Evolutionary conservation across 2,888 invertebrate genomes (phyloP).

Genomic region (Mycogona germanica): DNA sequence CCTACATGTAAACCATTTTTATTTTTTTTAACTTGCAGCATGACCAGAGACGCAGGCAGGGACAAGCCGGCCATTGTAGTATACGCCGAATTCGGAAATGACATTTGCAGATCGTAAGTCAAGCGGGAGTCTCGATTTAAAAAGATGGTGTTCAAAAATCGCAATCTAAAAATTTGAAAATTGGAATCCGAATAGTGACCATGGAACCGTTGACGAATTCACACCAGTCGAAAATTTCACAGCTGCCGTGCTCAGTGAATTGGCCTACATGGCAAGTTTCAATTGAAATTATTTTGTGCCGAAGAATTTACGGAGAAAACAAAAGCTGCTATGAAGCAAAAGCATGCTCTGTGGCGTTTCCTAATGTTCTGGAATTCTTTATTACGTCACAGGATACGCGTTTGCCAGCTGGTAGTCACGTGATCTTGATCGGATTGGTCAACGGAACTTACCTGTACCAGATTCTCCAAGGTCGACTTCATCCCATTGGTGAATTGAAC

Average conservation of each 20-base stretch:
- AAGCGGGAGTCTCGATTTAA: background rate
- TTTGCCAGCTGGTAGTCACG: slow-evolving; percentile 37
- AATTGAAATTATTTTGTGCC: background rate
- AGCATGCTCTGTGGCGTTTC: background rate
- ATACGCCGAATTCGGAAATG: slow-evolving; percentile 40
- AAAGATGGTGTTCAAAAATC: background rate
- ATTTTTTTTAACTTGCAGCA: too few relatives aligned
- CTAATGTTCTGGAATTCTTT: background rate
- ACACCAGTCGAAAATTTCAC: slow-evolving; percentile 22
- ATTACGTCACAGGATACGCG: slow-evolving; percentile 29
- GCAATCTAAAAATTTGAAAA: too few relatives aligned
- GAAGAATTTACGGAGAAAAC: background rate
- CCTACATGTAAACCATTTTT: too few relatives aligned
- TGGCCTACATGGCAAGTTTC: slow-evolving; percentile 22
- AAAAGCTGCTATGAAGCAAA: background rate
- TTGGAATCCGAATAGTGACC: too few relatives aligned
- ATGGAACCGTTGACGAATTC: slow-evolving; percentile 1
- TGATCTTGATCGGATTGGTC: slow-evolving; percentile 37
- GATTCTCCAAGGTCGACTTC: slow-evolving; percentile 34
- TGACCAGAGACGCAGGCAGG: slow-evolving; percentile 31
- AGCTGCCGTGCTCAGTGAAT: slow-evolving; percentile 26
- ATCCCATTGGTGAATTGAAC: slow-evolving; percentile 37
- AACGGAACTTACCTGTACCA: slow-evolving; percentile 38
- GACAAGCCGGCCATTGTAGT: slow-evolving; percentile 38
- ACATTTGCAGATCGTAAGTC: slow-evolving; percentile 36